Base-by-base conservation (phyloP, 2,888 invertebrate species). In the Diarsia brunnea region DNA sequence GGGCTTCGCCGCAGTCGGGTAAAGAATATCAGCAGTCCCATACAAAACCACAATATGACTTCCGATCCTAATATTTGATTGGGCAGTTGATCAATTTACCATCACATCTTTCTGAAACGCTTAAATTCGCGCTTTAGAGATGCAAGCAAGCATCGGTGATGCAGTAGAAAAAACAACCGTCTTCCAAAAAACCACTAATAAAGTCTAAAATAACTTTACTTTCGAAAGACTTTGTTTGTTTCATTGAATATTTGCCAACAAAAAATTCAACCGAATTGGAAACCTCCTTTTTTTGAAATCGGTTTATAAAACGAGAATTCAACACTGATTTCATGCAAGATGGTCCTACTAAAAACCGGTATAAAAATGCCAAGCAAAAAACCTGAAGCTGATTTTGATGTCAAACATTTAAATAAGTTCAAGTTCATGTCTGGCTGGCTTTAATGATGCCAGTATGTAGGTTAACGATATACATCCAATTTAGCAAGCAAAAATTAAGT, bases 361-460 rank as follows among this genome's bases (percentile, higher is more conserved):
- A 12, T n/a, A 14, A 51, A 65, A 73, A 47, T 49, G n/a, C 45
- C 27, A 24, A 71, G 14, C 60, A 65, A 81, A 60, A 61, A 60
- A 51, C 43, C n/a, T 21, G 8, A 63, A 16, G 12, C 24, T 45
- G 11, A 21, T 47, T 58, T 49, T 49, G 7, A 43, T 51, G 49
- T 14, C 45, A 74, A 60, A 81, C 60, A 81, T 81, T 81, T 47
- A n/a, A 27, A 53, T 38, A 78, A 24, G 31, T 72, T 65, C 24
- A 68, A 68, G 43, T 66, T 51, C 4, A 76, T 38, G 19, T 67
- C 4, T 55, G 19, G 4, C 4, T 75, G 19, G 31, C 14, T 31
- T 61, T 67, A 51, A 38, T 47, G 11, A 55, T 60, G 47, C 47
- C 47, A 38, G 53, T 55, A 58, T 49, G 60, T 53, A 67, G 47